A percentile compares a stretch with the other conserved stretches of the same genome.
phyloP scores from a whole-genome alignment of 1,140 invertebrate genomes.

The Lasaia peninsularis region DNA sequence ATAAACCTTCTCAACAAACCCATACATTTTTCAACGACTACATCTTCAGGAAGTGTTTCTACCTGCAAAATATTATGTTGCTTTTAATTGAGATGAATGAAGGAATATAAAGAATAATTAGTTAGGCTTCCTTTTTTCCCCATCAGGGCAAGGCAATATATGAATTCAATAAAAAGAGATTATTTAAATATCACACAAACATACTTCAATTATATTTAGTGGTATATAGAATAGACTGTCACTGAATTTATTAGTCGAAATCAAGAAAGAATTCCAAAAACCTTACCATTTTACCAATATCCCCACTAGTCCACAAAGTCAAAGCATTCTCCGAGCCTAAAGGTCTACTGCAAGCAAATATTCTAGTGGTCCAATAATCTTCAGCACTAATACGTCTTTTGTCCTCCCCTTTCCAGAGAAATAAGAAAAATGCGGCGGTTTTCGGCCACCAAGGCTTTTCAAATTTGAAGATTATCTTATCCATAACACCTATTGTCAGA shows the following conservation, averaged over 20 bases:
- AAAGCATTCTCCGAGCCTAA: conserved; percentile 29
- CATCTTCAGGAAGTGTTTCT: not conserved
- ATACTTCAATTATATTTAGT: no score
- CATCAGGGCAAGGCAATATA: no score
- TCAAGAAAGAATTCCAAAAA: not conserved
- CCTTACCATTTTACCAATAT: conserved; percentile 40
- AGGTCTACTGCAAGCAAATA: conserved; percentile 32
- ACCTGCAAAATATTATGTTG: not conserved
- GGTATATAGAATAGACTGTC: no score
- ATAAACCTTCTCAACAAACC: conserved; percentile 16
- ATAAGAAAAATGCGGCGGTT: conserved; percentile 20
- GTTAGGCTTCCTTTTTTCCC: no score
- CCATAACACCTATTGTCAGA: conserved; percentile 45
- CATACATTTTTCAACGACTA: not conserved
- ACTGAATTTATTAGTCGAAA: no score
- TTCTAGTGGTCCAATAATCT: conserved; percentile 34
- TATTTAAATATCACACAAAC: no score
- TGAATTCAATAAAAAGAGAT: no score
- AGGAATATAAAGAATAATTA: no score
- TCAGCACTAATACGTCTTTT: conserved; percentile 28
- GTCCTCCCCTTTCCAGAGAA: conserved; percentile 40
- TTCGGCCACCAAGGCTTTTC: conserved; percentile 27
- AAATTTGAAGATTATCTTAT: conserved; percentile 45
- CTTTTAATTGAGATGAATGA: no score
- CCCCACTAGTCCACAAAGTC: conserved; percentile 48